A percentile compares a stretch with the other conserved stretches of the same genome.
These are phyloP conservation scores for Zygothrica quintamaculata DNA, from an alignment of 2,888 invertebrate genomes.

Conservation along the genomic window DNA sequence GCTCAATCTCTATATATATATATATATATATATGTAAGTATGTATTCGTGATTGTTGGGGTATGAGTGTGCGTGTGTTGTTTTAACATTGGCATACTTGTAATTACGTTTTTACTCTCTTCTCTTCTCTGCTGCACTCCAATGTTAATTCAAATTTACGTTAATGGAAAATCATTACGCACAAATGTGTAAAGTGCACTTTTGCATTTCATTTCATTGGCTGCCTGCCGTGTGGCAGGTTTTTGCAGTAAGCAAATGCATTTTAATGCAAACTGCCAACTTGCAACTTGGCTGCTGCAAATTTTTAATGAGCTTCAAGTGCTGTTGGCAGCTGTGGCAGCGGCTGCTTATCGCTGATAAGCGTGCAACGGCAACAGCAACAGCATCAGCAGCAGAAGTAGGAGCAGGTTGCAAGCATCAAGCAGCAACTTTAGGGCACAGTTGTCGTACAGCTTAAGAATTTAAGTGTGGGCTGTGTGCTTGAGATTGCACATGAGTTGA, in stretches of 20 bases:
- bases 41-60: too few species aligned
- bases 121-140: too few species aligned
- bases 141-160: conserved; percentile 80
- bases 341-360: conserved; percentile 66
- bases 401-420: conserved; percentile 24
- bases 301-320: conserved; percentile 80
- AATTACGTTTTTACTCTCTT: conserved; percentile 66
- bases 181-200: conserved; percentile 80
- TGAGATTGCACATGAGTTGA: background rate
- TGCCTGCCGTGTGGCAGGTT: conserved; percentile 35
- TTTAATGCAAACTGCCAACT: conserved; percentile 65
- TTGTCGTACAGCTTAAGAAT: conserved; percentile 22
- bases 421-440: conserved; percentile 16
- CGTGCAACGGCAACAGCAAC: too few species aligned
- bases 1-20: too few species aligned
- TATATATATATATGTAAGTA: too few species aligned
- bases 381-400: background rate
- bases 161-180: conserved; percentile 81
- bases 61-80: conserved; percentile 53
- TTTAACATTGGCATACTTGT: conserved; percentile 67
- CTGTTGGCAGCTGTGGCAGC: conserved; percentile 52
- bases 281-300: conserved; percentile 53
- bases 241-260: conserved; percentile 33
- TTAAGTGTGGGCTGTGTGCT: background rate
- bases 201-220: conserved; percentile 45